Conservation (phyloP, 2,113 vertebrate genomes). For the Riparia riparia region DNA sequence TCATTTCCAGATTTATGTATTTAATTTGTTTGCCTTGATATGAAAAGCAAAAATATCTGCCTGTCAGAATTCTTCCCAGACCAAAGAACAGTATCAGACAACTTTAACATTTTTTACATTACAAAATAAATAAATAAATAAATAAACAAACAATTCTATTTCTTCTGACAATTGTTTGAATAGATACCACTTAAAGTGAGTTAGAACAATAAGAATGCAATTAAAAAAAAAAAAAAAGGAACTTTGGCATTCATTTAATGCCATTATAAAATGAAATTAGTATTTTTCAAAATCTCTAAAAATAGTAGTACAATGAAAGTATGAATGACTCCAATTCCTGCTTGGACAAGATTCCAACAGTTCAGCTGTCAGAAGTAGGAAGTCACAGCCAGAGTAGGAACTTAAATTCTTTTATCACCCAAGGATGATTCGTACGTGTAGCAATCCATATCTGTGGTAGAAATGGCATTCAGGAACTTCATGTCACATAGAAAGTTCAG, state of each 20-base stretch:
- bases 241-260: neutral
- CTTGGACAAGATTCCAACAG: neutral
- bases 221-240: neutral
- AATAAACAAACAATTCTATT: neutral
- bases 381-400: neutral
- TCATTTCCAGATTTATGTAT: neutral
- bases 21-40: accelerated
- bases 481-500: neutral
- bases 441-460: neutral
- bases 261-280: neutral
- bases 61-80: neutral
- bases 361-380: too few species aligned
- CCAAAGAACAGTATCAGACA: accelerated
- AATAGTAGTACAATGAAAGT: neutral
- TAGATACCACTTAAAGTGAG: neutral
- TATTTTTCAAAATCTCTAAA: neutral
- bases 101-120: neutral
- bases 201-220: neutral
- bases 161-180: neutral
- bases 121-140: neutral
- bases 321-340: neutral
- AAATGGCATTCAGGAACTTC: neutral
- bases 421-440: neutral
- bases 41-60: neutral
- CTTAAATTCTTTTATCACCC: neutral